Percentiles rank a stretch among this genome's conserved stretches.
phyloP scores from a whole-genome alignment of 37 sponge, comb jelly and placozoan genomes.

The Agelas oroides region DNA sequence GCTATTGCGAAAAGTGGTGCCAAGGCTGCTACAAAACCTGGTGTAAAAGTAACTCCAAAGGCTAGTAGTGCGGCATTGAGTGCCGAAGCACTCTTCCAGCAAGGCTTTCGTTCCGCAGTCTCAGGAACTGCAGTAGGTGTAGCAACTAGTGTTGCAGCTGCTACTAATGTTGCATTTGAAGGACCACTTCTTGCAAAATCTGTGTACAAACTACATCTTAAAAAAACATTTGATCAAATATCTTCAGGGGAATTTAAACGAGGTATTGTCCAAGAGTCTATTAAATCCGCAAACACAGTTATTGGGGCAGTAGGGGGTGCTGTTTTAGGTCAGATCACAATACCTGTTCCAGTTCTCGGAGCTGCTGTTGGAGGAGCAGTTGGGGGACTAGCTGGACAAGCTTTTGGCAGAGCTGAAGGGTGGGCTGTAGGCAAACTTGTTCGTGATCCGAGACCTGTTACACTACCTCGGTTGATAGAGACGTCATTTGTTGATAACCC shows the following conservation, averaged over 20 bases:
- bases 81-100: not conserved
- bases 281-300: not conserved
- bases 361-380: not conserved
- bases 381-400: constrained; percentile 6
- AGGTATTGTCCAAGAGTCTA: not conserved
- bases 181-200: not conserved
- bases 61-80: no score
- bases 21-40: no score
- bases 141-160: not conserved
- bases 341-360: constrained; percentile 22
- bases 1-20: no score
- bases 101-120: not conserved
- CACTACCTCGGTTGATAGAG: no score
- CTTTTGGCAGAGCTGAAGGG: not conserved
- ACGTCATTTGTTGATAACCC: no score
- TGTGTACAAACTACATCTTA: not conserved
- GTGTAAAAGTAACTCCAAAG: no score
- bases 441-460: not conserved
- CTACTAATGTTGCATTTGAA: not conserved
- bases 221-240: not conserved
- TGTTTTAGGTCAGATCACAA: not conserved
- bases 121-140: not conserved
- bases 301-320: constrained; percentile 21
- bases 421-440: not conserved
- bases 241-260: not conserved